A percentile compares a stretch with the other conserved stretches of the same genome.
Conservation (phyloP, 2,888 invertebrate species). For the Latrodectus hesperus region DNA sequence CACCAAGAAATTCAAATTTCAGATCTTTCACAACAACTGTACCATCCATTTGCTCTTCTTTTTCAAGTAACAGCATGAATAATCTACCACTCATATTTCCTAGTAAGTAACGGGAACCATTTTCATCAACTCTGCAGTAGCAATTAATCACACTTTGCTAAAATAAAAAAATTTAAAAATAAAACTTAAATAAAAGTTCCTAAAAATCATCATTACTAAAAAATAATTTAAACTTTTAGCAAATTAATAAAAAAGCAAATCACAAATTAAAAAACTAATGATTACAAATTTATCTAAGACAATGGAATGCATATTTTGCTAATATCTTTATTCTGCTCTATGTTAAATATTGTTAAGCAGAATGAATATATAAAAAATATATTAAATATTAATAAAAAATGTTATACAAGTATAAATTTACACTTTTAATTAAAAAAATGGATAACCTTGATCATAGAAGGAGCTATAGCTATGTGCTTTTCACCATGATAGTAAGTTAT, state of each 20-base stretch:
- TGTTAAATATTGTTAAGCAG: no score
- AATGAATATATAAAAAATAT: not conserved
- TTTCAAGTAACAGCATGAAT: conserved; percentile 95
- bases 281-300: not conserved
- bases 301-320: not conserved
- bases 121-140: conserved; percentile 93
- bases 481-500: conserved; percentile 97
- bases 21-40: conserved; percentile 88
- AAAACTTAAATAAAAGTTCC: no score
- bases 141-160: conserved; percentile 93
- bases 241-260: not conserved
- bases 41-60: conserved; percentile 86
- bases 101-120: conserved; percentile 90
- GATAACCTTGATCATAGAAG: conserved; percentile 90
- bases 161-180: not conserved
- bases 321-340: no score
- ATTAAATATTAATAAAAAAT: not conserved
- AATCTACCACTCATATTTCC: conserved; percentile 96
- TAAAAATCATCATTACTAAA: not conserved
- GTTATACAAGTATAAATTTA: not conserved
- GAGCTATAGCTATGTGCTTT: conserved; percentile 91
- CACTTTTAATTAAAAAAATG: not conserved
- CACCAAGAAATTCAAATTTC: conserved; percentile 92
- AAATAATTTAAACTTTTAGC: not conserved
- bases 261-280: not conserved